These are phyloP conservation scores for Lepidochrysops patricia DNA, from an alignment of 2,888 invertebrate species.

Conservation along the genomic window DNA sequence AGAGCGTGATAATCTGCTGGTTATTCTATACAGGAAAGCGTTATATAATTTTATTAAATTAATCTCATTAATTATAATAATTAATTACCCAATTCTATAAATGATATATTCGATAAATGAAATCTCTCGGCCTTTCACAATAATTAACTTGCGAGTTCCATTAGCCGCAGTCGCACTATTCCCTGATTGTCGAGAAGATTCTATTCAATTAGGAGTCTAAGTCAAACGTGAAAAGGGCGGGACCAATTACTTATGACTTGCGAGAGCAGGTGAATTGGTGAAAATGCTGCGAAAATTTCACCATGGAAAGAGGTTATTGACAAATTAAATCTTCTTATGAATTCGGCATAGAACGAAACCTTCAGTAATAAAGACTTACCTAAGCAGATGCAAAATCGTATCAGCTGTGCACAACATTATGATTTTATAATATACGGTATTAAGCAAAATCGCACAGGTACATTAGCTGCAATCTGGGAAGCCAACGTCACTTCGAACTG, in stretches of 20 bases:
- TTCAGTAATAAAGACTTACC: too few relatives aligned
- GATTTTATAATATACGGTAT: too few relatives aligned
- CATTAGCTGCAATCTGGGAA: too few relatives aligned
- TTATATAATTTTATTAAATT: too few relatives aligned
- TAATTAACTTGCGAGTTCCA: background rate
- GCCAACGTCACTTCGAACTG: too few relatives aligned
- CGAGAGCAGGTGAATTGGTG: background rate
- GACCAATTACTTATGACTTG: conserved; percentile 16
- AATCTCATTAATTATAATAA: too few relatives aligned
- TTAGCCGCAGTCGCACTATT: background rate
- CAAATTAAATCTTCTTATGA: too few relatives aligned
- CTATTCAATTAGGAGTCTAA: conserved; percentile 34
- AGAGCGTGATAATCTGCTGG: background rate
- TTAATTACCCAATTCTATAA: too few relatives aligned
- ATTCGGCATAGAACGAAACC: too few relatives aligned
- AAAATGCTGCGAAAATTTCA: background rate
- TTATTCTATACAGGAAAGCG: background rate
- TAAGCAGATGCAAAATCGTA: too few relatives aligned
- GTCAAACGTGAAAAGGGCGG: conserved; percentile 47
- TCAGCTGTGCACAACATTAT: too few relatives aligned
- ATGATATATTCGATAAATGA: background rate
- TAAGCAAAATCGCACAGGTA: too few relatives aligned
- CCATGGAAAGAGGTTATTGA: background rate
- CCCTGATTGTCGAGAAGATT: conserved; percentile 24
- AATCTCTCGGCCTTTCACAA: background rate